Evolutionary conservation across 2,797 vertebrate species (phyloP), one percentile per base, ranked within the genome.

Genomic region (Buphagus erythrorhynchus): DNA sequence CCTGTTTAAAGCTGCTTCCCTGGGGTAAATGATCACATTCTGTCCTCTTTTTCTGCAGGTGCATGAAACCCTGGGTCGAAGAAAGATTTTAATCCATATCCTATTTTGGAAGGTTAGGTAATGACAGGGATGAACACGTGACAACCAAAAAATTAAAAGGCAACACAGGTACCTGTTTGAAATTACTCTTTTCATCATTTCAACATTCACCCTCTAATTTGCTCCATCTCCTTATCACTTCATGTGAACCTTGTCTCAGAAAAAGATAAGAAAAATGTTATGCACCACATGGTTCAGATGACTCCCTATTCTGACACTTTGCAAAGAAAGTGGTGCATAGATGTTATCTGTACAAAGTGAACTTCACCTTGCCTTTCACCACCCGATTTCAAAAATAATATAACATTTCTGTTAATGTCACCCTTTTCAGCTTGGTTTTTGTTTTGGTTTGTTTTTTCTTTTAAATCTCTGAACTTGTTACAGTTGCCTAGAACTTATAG

Each of bases 261-360:
- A 73, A 85, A 89, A 88, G 24, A 45, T 90, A 93, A 80, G 68
- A 48, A 79, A 71, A 85, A 63, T n/a, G 59, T 87, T 83, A 46
- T 38, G 40, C 36, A 88, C 19, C 29, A 66, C 38, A 66, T 65
- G 58, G 74, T 92, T 96, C 54, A 43, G 46, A 65, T 76, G 57
- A 57, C 26, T 90, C 35, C 33, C 28, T 40, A 8, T 88, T 90
- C 69, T 73, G 36, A 84, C 35, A 43, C 33, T 59, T 73, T 61
- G 66, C 65, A 87, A 80, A 42, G 75, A 38, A 93, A 92, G 20
- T 38, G 22, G n/a, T 48, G 13, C 67, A 31, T 35, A 88, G 71
- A 62, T 76, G 11, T 76, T 75, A 58, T 46, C 18, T 45, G 5
- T 59, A 31, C 46, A 89, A 78, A 21, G 31, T 81, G 79, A 90